These are phyloP conservation scores for Drosophila sucinea DNA, from an alignment of 1,140 invertebrate species.

Conservation along the genomic window DNA sequence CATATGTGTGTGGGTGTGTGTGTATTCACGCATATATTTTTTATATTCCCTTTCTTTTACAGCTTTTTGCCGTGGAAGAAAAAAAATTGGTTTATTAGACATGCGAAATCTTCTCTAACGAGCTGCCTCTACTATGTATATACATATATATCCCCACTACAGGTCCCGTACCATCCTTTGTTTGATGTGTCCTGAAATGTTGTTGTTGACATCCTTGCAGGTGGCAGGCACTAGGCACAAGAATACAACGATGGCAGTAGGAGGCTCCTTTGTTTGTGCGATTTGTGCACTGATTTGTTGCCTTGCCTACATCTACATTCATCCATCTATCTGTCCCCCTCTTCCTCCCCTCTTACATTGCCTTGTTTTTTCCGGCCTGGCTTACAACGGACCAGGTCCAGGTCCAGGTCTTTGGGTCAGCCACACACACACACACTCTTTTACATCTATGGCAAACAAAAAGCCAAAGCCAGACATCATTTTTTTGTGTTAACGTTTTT, in stretches of 20 bases:
- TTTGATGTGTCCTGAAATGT: slow-evolving; percentile 41
- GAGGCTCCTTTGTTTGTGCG: slow-evolving; percentile 50
- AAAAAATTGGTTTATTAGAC: slow-evolving; percentile 74
- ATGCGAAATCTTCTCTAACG: slow-evolving; percentile 18
- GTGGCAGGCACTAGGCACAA: slow-evolving; percentile 15
- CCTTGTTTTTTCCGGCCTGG: slow-evolving; percentile 58
- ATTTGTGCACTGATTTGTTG: slow-evolving; percentile 76
- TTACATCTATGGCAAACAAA: slow-evolving; percentile 44
- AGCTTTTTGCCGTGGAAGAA: neutral
- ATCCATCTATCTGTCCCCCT: no score
- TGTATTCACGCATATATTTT: slow-evolving; percentile 55
- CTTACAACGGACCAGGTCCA: neutral
- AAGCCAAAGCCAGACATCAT: slow-evolving; percentile 45
- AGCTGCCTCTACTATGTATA: neutral
- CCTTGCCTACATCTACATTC: slow-evolving; percentile 29
- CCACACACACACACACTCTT: slow-evolving; percentile 18
- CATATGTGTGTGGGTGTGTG: slow-evolving; percentile 62
- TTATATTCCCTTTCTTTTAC: slow-evolving; percentile 19
- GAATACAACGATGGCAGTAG: neutral
- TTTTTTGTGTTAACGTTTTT: slow-evolving; percentile 60
- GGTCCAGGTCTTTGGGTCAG: slow-evolving; percentile 65
- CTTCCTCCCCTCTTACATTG: slow-evolving; percentile 40
- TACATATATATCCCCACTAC: neutral
- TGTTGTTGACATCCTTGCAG: slow-evolving; percentile 10
- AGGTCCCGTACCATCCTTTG: slow-evolving; percentile 19